Base-by-base conservation (phyloP, 2,113 vertebrate genomes). In the Dromas ardeola region DNA sequence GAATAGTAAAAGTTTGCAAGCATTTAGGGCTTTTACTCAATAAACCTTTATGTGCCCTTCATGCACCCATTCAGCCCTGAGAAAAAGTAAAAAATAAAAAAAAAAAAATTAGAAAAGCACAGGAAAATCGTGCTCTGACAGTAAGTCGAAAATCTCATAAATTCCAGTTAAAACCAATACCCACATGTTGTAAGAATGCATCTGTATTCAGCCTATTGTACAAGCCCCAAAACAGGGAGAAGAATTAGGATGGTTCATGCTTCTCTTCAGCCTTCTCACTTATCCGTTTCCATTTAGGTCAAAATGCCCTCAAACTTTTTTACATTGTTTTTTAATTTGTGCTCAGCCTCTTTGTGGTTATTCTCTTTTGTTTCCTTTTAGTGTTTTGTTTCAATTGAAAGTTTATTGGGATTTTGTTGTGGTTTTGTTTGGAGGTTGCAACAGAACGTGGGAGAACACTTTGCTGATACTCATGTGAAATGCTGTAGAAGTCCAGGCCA, bases 1-100 rank as follows among this genome's bases (percentile, higher is more conserved):
- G 96, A 95, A 96, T 71, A 96, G 73, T 98, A 97, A 97, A 98
- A 92, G 90, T 97, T 97, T 98, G 96, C 77, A 97, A 97, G 97
- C 81, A 96, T 97, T 98, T 97, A 93, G 97, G 83, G 93, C 77
- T 97, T 98, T 98, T 97, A 96, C 92, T 98, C 98, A 93, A 97
- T 98, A 98, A 98, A 98, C 89, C 93, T 98, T 98, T 95, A 96
- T 79, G 62, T 98, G 91, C 89, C 94, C 94, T 97, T 97, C 69
- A 93, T 76, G 87, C 83, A 97, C 95, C 76, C 70, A 91, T 95
- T 97, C 93, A 93, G 81, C 82, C 90, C 90, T 93, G 93, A 69
- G 91, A 79, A 94, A 92, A 96, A 94, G 78, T 66, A 56, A 94
- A 90, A 97, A 96, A 93, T 47, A 86, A 93, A 42, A 93, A 80